Evolutionary conservation across 2,113 vertebrate genomes (phyloP).

Genomic region (Albula goreensis): DNA sequence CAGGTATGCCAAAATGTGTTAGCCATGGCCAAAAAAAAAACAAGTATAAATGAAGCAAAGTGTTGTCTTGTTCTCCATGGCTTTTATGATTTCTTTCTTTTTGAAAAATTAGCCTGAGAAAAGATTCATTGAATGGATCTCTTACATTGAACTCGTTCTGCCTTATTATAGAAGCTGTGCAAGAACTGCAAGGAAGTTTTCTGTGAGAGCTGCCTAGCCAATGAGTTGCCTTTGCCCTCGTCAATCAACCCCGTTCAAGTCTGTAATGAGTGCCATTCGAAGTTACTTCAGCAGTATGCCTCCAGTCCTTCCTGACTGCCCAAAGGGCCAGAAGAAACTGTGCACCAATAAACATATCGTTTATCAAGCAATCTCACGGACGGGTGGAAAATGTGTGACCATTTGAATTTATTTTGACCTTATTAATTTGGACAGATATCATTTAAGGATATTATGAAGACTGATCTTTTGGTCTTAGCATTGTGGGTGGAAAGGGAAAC

Average conservation of each 20-base stretch:
- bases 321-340: not conserved
- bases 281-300: slow-evolving; percentile 80
- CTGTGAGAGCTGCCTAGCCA: slow-evolving; percentile 77
- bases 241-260: slow-evolving; percentile 84
- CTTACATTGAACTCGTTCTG: not conserved
- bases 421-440: not conserved
- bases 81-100: too few species aligned
- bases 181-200: slow-evolving; percentile 82
- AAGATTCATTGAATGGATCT: not conserved
- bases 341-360: not conserved
- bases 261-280: slow-evolving; percentile 76
- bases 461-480: not conserved
- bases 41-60: too few species aligned
- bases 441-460: not conserved
- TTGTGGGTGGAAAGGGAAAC: slow-evolving; percentile 24
- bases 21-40: too few species aligned
- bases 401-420: not conserved
- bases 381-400: not conserved
- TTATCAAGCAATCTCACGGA: not conserved
- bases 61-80: too few species aligned
- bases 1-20: too few species aligned
- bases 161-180: slow-evolving; percentile 73
- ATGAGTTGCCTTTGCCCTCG: slow-evolving; percentile 85
- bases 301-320: slow-evolving; percentile 72
- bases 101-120: not conserved